Conservation (phyloP, 1,140 invertebrate genomes). For the Protaetia brevitarsis region DNA sequence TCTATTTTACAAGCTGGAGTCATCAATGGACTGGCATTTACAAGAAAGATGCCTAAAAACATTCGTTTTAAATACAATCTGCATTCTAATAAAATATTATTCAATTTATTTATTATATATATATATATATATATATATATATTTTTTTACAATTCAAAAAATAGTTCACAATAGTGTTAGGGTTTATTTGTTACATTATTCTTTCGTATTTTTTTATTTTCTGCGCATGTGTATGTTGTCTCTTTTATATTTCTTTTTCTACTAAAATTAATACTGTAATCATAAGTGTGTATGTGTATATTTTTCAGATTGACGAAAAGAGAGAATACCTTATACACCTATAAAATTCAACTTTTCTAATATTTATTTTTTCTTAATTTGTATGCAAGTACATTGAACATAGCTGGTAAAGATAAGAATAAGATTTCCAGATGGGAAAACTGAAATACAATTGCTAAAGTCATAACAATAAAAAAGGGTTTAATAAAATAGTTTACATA, state of each 20-base stretch:
- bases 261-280: slow-evolving; percentile 18
- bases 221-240: not conserved
- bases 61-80: slow-evolving; percentile 6
- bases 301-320: not conserved
- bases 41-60: slow-evolving; percentile 19
- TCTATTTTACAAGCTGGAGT: slow-evolving; percentile 38
- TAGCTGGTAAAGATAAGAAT: slow-evolving; percentile 27
- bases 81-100: slow-evolving; percentile 26
- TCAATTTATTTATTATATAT: slow-evolving; percentile 1
- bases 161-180: slow-evolving; percentile 5
- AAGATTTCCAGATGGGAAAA: not conserved
- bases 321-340: not conserved
- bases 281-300: slow-evolving; percentile 8
- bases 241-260: not conserved
- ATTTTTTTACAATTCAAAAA: slow-evolving; percentile 12
- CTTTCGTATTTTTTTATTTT: slow-evolving; percentile 1
- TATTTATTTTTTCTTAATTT: slow-evolving; percentile 12
- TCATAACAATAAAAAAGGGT: not conserved
- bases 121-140: no score
- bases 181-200: not conserved
- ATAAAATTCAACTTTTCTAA: slow-evolving; percentile 23
- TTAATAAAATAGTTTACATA: not conserved
- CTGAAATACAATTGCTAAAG: slow-evolving; percentile 3
- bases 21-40: slow-evolving; percentile 16
- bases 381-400: slow-evolving; percentile 28